Conservation (phyloP, 2,888 invertebrate species). For the Drosophila colorata region DNA sequence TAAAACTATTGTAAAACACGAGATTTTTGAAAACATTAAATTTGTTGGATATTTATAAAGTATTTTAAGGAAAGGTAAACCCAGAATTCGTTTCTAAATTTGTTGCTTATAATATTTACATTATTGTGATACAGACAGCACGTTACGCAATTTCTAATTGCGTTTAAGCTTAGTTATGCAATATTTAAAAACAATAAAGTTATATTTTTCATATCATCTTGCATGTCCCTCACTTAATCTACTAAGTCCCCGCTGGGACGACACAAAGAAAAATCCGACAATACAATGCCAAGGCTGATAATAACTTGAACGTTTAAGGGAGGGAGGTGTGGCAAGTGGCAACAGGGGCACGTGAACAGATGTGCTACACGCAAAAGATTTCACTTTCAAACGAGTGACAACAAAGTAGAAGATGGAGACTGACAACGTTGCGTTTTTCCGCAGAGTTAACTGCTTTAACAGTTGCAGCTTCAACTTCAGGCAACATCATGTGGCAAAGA, state of each 20-base stretch:
- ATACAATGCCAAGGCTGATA: slow-evolving; percentile 37
- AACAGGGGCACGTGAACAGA: slow-evolving; percentile 19
- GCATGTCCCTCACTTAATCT: not conserved
- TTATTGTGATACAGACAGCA: not conserved
- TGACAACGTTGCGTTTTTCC: slow-evolving; percentile 21
- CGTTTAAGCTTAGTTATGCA: not conserved
- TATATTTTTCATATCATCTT: not conserved
- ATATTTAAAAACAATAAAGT: not conserved
- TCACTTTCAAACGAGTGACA: slow-evolving; percentile 67
- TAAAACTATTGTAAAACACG: not conserved
- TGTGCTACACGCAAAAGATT: slow-evolving; percentile 49
- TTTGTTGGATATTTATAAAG: slow-evolving; percentile 13
- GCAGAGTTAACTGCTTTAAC: slow-evolving; percentile 22
- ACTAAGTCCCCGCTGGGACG: not conserved
- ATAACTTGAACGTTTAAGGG: not conserved
- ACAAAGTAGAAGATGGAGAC: slow-evolving; percentile 28
- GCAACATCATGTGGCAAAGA: slow-evolving; percentile 17
- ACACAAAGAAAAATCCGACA: slow-evolving; percentile 12
- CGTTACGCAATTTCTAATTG: not conserved
- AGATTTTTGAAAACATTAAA: slow-evolving; percentile 21
- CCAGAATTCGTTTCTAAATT: not conserved
- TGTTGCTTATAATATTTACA: not conserved
- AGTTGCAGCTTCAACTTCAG: slow-evolving; percentile 24
- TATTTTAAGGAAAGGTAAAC: not conserved
- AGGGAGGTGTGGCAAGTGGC: slow-evolving; percentile 3